Base-by-base conservation (phyloP, 2,888 invertebrate species). In the Nephrotoma guestfalica region DNA sequence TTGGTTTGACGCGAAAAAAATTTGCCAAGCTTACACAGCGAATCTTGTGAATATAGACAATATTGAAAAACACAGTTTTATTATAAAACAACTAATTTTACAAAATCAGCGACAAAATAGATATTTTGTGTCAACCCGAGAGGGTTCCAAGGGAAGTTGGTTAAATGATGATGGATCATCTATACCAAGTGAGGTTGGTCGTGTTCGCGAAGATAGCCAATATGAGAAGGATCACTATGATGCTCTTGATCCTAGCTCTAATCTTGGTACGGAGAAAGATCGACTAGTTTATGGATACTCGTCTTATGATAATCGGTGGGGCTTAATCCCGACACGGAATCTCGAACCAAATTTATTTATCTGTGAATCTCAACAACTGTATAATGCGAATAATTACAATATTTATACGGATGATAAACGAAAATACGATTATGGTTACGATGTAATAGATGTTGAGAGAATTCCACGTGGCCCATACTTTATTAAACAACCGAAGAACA, bases 401-500 rank as follows among this genome's bases (percentile, higher is more conserved):
- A 93, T 94, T 88, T 92, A 97, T 87, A 94, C 94, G 88, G 94
- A 95, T 90, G 96, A 96, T 89, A 94, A 95, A 88, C 93, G 97
- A 86, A 95, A 95, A 83, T 96, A 96, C 90, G 95, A 96, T 83
- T 98, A 97, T 91, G 98, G 98, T 0, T 90, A 97, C 86, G 95
- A 96, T 89, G 94, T 97, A 84, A 94, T 93, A 88, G 96, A 98
- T 91, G 95, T 96, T 0, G 94, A 94, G 87, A 94, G 94, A 89
- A 95, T 98, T 88, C 97, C 97, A 0, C 93, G 95, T 88, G 98
- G 98, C 0, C 99, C 99, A 4, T 96, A 94, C 89, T 98, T 99
- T 90, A 95, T 96, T 7, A 94, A 95, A 89, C 96, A 98, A 90
- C 98, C 98, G 0, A 93, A 93, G 13, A 95, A 96, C 90, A 96